Percentiles rank a stretch among this genome's conserved stretches.
These are phyloP conservation scores for Aselliscus stoliczkanus DNA, from an alignment of 2,797 vertebrate genomes.

Conservation along the genomic window DNA sequence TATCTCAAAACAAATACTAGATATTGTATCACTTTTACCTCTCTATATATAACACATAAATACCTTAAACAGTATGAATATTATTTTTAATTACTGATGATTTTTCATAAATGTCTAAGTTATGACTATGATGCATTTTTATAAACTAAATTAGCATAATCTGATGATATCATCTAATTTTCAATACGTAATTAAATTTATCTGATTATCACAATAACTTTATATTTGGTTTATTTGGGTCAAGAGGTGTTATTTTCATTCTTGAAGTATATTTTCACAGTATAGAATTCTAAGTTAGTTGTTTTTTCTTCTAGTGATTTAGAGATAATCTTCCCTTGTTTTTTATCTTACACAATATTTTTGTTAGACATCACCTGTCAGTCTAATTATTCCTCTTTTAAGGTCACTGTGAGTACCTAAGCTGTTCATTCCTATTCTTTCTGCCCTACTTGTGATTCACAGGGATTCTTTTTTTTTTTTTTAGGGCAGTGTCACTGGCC, in stretches of 20 bases:
- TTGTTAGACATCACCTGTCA: not conserved
- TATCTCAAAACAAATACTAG: not conserved
- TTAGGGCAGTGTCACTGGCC: no score
- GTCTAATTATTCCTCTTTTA: not conserved
- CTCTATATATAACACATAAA: not conserved
- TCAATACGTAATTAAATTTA: not conserved
- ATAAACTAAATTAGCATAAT: not conserved
- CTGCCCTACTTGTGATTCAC: not conserved
- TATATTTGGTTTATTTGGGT: not conserved
- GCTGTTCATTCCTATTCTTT: not conserved
- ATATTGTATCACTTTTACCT: not conserved
- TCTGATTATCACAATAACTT: not conserved
- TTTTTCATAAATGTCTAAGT: not conserved
- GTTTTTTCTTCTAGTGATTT: not conserved
- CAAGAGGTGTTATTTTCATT: not conserved
- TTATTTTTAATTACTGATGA: not conserved
- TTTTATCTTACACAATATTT: not conserved
- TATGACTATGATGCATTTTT: not conserved
- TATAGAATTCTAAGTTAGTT: not conserved
- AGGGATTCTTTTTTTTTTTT: not conserved
- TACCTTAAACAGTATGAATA: not conserved
- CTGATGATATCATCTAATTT: not conserved
- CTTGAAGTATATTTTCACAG: not conserved
- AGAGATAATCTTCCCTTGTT: not conserved
- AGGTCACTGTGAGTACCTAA: not conserved